phyloP scores from a whole-genome alignment of 2,113 vertebrate genomes.

The Heloderma charlesbogerti region DNA sequence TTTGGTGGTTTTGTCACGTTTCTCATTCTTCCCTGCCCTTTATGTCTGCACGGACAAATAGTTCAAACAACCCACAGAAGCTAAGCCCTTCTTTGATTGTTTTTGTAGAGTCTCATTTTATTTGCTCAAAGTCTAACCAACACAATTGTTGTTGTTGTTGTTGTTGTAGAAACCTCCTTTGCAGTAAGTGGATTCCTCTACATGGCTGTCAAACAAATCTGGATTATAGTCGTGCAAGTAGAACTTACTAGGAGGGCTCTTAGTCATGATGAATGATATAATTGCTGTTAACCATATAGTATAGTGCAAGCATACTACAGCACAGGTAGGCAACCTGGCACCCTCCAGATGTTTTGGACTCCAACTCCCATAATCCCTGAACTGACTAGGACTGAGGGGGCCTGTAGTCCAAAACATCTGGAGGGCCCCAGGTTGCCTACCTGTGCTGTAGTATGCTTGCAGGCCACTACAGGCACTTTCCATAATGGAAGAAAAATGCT shows the following conservation, averaged over 20 bases:
- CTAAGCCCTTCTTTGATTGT: neutral
- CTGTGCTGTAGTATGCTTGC: too few relatives aligned
- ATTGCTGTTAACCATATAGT: neutral
- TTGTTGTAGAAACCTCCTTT: neutral
- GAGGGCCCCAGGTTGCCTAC: too few relatives aligned
- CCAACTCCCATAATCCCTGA: neutral
- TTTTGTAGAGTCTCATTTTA: neutral
- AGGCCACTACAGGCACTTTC: neutral
- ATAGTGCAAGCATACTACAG: too few relatives aligned
- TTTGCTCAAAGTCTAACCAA: neutral
- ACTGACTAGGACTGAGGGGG: neutral
- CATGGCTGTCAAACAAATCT: neutral
- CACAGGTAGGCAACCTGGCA: too few relatives aligned
- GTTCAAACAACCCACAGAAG: conserved; percentile 1
- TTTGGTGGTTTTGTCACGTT: neutral
- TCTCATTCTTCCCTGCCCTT: neutral
- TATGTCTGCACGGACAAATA: neutral
- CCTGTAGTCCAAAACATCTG: neutral
- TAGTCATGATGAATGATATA: neutral
- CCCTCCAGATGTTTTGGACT: neutral
- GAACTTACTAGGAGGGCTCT: neutral
- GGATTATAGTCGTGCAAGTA: neutral
- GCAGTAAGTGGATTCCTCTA: neutral
- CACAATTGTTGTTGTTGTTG: neutral
- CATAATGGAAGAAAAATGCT: neutral